Conservation (phyloP, 1,140 invertebrate genomes). For the Vollenhovia emeryi region DNA sequence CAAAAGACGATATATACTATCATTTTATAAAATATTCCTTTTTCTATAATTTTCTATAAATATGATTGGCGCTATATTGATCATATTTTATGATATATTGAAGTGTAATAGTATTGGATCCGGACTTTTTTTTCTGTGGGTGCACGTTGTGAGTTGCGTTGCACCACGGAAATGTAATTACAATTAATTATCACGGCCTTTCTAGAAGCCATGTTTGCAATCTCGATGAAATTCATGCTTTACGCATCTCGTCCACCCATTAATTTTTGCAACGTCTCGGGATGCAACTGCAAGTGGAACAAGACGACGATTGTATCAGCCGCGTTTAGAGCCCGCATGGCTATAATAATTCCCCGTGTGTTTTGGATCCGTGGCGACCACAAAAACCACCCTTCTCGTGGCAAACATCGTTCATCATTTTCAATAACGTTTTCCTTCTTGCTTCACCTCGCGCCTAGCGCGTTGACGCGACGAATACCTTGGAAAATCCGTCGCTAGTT, state of each 20-base stretch:
- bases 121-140: too few relatives aligned
- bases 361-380: neutral
- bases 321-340: neutral
- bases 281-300: neutral
- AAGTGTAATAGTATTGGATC: too few relatives aligned
- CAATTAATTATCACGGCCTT: neutral
- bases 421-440: conserved; percentile 44
- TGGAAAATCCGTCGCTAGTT: conserved; percentile 48
- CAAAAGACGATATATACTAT: too few relatives aligned
- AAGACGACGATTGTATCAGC: conserved; percentile 3
- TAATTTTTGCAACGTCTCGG: neutral
- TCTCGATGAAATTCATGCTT: neutral
- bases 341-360: neutral
- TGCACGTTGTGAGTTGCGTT: neutral
- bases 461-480: conserved; percentile 49
- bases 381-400: conserved; percentile 29
- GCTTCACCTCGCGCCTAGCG: conserved; percentile 32
- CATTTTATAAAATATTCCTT: too few relatives aligned
- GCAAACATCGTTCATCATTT: conserved; percentile 60
- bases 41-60: too few relatives aligned
- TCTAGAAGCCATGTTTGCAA: neutral
- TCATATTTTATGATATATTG: too few relatives aligned
- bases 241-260: neutral
- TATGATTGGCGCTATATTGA: too few relatives aligned
- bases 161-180: neutral